Base-by-base conservation (phyloP, 2,797 vertebrate genomes). In the Dendrocincla tyrannina region DNA sequence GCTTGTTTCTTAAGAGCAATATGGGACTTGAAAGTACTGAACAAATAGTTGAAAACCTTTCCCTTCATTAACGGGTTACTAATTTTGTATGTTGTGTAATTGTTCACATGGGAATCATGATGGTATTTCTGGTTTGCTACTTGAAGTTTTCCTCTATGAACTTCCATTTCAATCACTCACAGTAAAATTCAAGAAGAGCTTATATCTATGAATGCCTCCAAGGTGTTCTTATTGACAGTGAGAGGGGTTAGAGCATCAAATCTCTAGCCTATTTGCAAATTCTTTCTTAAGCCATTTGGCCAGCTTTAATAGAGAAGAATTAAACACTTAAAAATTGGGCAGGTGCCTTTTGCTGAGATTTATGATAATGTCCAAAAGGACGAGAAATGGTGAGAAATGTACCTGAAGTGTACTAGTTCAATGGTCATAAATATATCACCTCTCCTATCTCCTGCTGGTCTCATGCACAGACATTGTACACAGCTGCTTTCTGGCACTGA, bases 341-440 rank as follows among this genome's bases (percentile, higher is more conserved):
- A 56, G 5, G 4, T 0, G 0, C 3, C 5, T 82, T 88, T 68
- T 64, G 1, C 32, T 73, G 37, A 28, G 37, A 22, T 22, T 78
- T 68, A 25, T 81, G 16, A 13, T 23, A 49, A 16, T 23, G 32
- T 73, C 55, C 50, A 72, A 44, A 75, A 35, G 33, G 42, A 32
- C 23, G 28, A 37, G 64, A 81, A 63, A 44, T 24, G 18, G 18
- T 63, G 47, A 87, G 30, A 84, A 86, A 77, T 8, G 15, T 41
- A 41, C 8, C 28, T 44, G 28, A 14, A 47, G 20, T 16, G n/a
- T 20, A 24, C 8, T n/a, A 27, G 22, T 78, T 60, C 46, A 53
- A 0, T 56, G 32, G 20, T 30, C 46, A 84, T 47, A 62, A 91
- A 60, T 14, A 5, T 8, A 9, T 13, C 16, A 17, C 6, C 23